phyloP scores from a whole-genome alignment of 2,888 invertebrate genomes.

The Diadegma fenestrale region DNA sequence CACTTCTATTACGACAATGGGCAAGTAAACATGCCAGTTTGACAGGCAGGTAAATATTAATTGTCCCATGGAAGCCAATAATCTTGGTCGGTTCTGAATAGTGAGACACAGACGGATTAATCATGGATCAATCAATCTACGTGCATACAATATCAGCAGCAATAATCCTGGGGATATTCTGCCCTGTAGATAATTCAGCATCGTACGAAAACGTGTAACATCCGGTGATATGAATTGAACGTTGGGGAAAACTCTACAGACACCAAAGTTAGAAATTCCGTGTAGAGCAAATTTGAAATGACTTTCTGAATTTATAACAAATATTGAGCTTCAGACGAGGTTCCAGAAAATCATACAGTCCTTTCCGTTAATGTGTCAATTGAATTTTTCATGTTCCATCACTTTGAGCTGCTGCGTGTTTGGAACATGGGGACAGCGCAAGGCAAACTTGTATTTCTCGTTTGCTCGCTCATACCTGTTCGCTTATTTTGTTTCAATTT shows the following conservation, averaged over 20 bases:
- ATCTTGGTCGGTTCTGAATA: too few relatives aligned
- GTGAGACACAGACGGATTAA: too few relatives aligned
- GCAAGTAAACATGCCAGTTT: too few relatives aligned
- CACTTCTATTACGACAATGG: too few relatives aligned
- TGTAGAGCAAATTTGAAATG: not conserved
- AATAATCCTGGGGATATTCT: too few relatives aligned
- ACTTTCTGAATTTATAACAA: not conserved
- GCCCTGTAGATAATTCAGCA: too few relatives aligned
- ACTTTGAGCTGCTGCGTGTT: conserved; percentile 28
- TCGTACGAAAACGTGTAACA: too few relatives aligned
- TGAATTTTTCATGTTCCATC: not conserved
- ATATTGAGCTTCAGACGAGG: not conserved
- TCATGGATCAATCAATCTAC: too few relatives aligned
- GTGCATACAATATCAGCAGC: too few relatives aligned
- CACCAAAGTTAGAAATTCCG: not conserved
- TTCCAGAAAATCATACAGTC: not conserved
- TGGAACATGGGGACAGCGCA: not conserved
- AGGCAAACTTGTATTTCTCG: not conserved
- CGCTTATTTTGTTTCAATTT: conserved; percentile 13
- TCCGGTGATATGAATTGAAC: not conserved
- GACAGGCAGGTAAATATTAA: too few relatives aligned
- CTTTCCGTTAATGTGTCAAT: not conserved
- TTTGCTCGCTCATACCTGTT: not conserved
- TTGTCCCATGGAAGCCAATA: too few relatives aligned
- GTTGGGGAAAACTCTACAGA: not conserved